Base-by-base conservation (phyloP, 2,797 vertebrate genomes). In the Neoniphon sammara region DNA sequence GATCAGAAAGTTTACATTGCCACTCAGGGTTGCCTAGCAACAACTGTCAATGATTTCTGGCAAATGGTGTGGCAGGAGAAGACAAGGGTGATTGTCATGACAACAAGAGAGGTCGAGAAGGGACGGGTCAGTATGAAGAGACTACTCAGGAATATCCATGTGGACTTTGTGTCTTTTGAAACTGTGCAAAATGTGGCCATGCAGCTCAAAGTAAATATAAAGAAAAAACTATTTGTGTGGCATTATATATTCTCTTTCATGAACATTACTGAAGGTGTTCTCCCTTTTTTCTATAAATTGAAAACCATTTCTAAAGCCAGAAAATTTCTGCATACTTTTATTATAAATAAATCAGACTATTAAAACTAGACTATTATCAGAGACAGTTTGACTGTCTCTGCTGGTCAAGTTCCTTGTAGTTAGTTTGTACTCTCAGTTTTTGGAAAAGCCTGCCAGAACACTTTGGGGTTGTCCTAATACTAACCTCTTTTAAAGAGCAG, bases 11-110 rank as follows among this genome's bases (percentile, higher is more conserved):
- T 93, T 53, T 99, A 98, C 90, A 99, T 99, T 0, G 98, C 97
- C 61, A 96, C 95, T 72, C 98, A 99, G 91, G 98, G 98, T 7
- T 98, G 97, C 87, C 90, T 99, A 47, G 90, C 92, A 0, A 84
- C 96, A 58, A 98, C 97, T 0, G 93, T 97, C 74, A 95, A 94
- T 0, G 96, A 98, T 88, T 98, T 99, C 93, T 99, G 97, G 98
- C 95, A 98, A 79, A 99, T 99, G 98, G 92, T 94, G 2, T 99
- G 97, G 97, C 97, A 99, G 89, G 97, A 98, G 89, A 93, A 95
- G 46, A 95, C 95, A 0, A 88, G 91, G 0, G 93, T 98, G 86
- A 97, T 99, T 0, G 96, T 99, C 84, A 99, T 99, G 98, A 98
- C 97, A 6, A 99, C 98, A 0, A 93, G 95, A 63, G 97, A 98